Evolutionary conservation across 2,888 invertebrate genomes (phyloP).

Genomic region (Cryptocephalus moraei): DNA sequence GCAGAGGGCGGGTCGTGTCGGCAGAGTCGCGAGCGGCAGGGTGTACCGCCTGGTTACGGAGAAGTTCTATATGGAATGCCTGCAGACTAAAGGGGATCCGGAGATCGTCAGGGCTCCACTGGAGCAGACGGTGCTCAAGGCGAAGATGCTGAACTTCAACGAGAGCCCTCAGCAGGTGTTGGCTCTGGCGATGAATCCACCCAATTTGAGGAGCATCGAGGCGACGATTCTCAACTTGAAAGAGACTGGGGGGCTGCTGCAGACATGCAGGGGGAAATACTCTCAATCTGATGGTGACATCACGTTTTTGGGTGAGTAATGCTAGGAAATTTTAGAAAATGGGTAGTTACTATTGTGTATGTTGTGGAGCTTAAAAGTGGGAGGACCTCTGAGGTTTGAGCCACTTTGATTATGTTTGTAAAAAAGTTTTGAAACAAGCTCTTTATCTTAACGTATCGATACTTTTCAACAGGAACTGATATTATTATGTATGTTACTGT

Average conservation of each 20-base stretch:
- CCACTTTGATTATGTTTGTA: no score
- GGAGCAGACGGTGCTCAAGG: slow-evolving; percentile 65
- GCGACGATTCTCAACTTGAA: slow-evolving; percentile 76
- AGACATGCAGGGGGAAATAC: slow-evolving; percentile 38
- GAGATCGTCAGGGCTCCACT: slow-evolving; percentile 76
- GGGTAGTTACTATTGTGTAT: no score
- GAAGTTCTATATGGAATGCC: slow-evolving; percentile 46
- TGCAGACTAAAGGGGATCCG: slow-evolving; percentile 51
- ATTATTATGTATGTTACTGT: no score
- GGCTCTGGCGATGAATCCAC: slow-evolving; percentile 78
- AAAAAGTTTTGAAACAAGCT: no score
- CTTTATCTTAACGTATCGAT: no score
- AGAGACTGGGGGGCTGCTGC: slow-evolving; percentile 75
- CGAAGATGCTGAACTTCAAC: slow-evolving; percentile 75
- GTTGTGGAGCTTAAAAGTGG: no score
- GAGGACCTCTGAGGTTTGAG: no score
- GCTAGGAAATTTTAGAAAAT: no score
- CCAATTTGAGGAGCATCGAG: slow-evolving; percentile 70
- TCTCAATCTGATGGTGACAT: slow-evolving; percentile 64
- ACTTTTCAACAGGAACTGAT: no score
- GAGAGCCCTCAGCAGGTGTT: slow-evolving; percentile 66
- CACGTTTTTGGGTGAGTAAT: slow-evolving; percentile 61
- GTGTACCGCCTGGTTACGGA: slow-evolving; percentile 72
- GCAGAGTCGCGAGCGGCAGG: slow-evolving; percentile 74
- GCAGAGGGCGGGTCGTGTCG: slow-evolving; percentile 85